Evolutionary conservation across 92 coral and sea anemone species (phyloP), one percentile per base, ranked within the genome.

Genomic region (Porites divaricata): DNA sequence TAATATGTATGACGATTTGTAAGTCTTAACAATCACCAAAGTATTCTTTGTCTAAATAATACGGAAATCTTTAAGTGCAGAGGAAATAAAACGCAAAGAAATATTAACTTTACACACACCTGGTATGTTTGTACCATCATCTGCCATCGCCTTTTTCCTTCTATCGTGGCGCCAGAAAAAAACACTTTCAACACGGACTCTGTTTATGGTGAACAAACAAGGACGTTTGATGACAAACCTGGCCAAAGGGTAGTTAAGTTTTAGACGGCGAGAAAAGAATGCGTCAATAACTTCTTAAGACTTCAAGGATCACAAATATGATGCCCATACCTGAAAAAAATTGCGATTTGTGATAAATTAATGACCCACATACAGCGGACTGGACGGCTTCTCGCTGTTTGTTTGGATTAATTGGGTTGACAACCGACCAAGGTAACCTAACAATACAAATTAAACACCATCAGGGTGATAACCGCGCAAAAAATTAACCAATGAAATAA

Each of bases 371-470:
- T 19, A 4, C 45, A 35, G 45, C 70, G 13, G 25, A 75, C 12
- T 16, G 15, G 64, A 16, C 67, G 19, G 79, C 67, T 2, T 4
- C 79, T 58, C 54, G 16, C 19, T 9, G 76, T 49, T 75, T 75
- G 9, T 58, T 75, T 75, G 11, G 45, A 17, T 12, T 22, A 15
- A 23, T 25, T 58, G 79, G 57, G 53, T 65, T 54, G 24, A 35
- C n/a, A 57, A 16, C 67, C n/a, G 26, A 16, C 67, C 67, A 75
- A 56, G 52, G 79, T 2, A 75, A 74, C 79, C 1, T 15, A 10
- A 2, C 66, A 74, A 24, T 24, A 58, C 16, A 75, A 75, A 75
- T 75, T 72, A 15, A 25, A 75, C 57, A 2, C 66, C 12, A 57
- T 62, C 2, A 12, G 0, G 67, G 58, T 28, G 7, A 13, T 20